phyloP scores from a whole-genome alignment of 2,113 vertebrate species.

The Chascanopsetta lugubris region DNA sequence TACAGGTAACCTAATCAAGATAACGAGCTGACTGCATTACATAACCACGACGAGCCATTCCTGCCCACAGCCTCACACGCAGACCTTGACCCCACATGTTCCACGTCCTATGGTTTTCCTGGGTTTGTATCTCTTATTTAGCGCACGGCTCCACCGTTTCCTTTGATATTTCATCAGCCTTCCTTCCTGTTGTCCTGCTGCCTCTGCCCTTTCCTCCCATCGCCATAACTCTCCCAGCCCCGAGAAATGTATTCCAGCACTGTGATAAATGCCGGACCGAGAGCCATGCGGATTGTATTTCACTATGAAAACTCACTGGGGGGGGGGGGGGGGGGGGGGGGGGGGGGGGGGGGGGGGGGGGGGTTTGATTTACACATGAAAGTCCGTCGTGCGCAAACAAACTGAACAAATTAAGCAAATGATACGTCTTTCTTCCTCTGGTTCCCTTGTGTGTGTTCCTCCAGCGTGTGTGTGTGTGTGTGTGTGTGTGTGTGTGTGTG shows the following conservation, averaged over 20 bases:
- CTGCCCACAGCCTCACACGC: slow-evolving; percentile 7
- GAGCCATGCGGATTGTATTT: not conserved
- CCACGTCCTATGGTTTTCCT: not conserved
- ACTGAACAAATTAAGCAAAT: slow-evolving; percentile 28
- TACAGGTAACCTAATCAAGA: slow-evolving; percentile 88
- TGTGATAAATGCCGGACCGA: not conserved
- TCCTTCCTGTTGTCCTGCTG: slow-evolving; percentile 20
- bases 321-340: slow-evolving; percentile 13
- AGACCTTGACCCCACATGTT: slow-evolving; percentile 1
- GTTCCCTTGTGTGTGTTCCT: too few species aligned
- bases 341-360: slow-evolving; percentile 16
- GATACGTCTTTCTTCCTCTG: slow-evolving; percentile 24
- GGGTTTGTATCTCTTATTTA: slow-evolving; percentile 22
- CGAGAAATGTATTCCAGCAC: slow-evolving; percentile 1
- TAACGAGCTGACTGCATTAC: slow-evolving; percentile 45
- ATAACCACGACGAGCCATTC: slow-evolving; percentile 34
- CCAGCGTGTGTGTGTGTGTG: slow-evolving; percentile 44
- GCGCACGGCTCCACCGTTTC: slow-evolving; percentile 2
- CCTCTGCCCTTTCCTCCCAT: slow-evolving; percentile 24
- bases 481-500: slow-evolving; percentile 44
- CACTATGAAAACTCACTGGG: not conserved
- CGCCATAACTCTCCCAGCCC: slow-evolving; percentile 32
- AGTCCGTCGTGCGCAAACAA: not conserved
- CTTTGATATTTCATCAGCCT: slow-evolving; percentile 18
- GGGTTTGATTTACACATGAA: slow-evolving; percentile 28